Percentiles rank a stretch among this genome's conserved stretches.
Conservation (phyloP, 1,140 invertebrate species). For the Drosophila leontia region DNA sequence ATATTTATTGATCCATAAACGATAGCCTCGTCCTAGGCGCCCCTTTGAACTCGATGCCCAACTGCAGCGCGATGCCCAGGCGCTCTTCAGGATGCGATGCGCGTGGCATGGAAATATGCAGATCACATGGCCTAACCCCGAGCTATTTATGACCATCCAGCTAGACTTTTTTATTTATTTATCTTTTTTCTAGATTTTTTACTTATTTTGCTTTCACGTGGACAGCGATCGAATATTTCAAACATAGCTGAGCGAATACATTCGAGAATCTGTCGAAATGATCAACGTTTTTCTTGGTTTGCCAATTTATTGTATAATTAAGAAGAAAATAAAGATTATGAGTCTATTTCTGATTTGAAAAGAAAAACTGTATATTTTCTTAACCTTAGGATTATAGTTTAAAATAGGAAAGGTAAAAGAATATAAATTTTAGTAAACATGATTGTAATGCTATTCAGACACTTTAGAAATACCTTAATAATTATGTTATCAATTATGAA, state of each 20-base stretch:
- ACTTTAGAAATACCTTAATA: neutral
- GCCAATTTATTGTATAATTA: conserved; percentile 6
- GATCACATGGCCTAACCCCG: conserved; percentile 27
- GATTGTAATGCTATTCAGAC: neutral
- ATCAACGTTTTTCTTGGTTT: neutral
- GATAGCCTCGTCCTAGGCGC: conserved; percentile 11
- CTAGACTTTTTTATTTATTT: conserved; percentile 21
- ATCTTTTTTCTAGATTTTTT: conserved; percentile 2
- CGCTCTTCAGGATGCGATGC: conserved; percentile 14
- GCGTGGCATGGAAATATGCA: conserved; percentile 49
- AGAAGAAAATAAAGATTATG: conserved; percentile 8
- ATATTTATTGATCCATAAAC: conserved; percentile 69
- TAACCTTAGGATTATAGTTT: neutral
- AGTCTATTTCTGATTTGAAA: neutral
- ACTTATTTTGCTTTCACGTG: conserved; percentile 17
- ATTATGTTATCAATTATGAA: no score
- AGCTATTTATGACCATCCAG: conserved; percentile 38
- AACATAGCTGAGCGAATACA: neutral
- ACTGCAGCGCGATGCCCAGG: conserved; percentile 16
- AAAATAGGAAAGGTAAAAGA: neutral
- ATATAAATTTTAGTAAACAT: neutral
- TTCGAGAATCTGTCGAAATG: conserved; percentile 10
- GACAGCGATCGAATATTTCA: conserved; percentile 15
- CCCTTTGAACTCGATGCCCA: conserved; percentile 37
- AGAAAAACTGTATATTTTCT: neutral